Conservation (phyloP, 53 echinoderm and acorn worm species). For the Antedon mediterranea region DNA sequence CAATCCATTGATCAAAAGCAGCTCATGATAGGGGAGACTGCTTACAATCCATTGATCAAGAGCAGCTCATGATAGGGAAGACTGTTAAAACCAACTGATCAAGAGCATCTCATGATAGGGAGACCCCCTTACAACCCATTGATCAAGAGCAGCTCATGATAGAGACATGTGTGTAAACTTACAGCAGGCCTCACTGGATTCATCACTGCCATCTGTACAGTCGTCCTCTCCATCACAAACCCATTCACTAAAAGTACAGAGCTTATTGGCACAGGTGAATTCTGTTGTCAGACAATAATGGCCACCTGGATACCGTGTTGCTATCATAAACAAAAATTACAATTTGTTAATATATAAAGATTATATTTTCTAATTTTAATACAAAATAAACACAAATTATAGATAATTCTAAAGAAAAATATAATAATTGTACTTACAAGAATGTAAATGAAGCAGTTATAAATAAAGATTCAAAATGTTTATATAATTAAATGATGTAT, state of each 20-base stretch:
- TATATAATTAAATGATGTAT: too few relatives aligned
- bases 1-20: too few relatives aligned
- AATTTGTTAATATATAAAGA: neutral
- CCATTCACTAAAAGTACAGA: conserved; percentile 26
- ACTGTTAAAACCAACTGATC: too few relatives aligned
- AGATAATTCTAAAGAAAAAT: neutral
- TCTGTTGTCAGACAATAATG: conserved; percentile 24
- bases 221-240: conserved; percentile 47
- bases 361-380: too few relatives aligned
- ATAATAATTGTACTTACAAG: neutral
- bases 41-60: too few relatives aligned
- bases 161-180: neutral
- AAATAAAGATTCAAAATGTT: too few relatives aligned
- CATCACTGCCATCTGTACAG: conserved; percentile 51
- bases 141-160: too few relatives aligned
- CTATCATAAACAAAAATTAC: conserved; percentile 7
- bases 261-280: conserved; percentile 50
- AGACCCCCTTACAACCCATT: too few relatives aligned
- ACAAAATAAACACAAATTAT: neutral
- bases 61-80: too few relatives aligned
- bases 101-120: too few relatives aligned
- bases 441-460: too few relatives aligned
- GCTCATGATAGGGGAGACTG: too few relatives aligned
- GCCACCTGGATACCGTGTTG: conserved; percentile 44
- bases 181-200: conserved; percentile 26